Percentiles rank a stretch among this genome's conserved stretches.
Evolutionary conservation across 2,888 invertebrate genomes (phyloP).

Genomic region (Phortica okadai): DNA sequence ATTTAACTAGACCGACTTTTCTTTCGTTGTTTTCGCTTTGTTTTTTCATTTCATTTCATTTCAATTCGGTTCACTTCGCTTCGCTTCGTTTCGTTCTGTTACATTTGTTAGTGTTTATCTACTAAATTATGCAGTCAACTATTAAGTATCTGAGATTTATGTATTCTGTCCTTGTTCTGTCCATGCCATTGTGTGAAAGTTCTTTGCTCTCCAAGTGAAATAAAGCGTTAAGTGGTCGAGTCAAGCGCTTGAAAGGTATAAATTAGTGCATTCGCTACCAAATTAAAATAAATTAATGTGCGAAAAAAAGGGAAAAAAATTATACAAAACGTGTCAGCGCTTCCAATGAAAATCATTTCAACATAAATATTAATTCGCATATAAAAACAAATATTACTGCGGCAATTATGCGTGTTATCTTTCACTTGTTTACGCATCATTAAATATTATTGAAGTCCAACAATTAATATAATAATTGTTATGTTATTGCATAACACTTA

Average conservation of each 20-base stretch:
- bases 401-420: constrained; percentile 7
- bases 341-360: not conserved
- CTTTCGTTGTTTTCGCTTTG: not conserved
- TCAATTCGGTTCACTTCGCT: constrained; percentile 36
- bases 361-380: not conserved
- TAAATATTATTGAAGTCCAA: constrained; percentile 70
- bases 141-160: constrained; percentile 70
- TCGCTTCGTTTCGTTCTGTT: constrained; percentile 33
- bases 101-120: constrained; percentile 67
- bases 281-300: not conserved
- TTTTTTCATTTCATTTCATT: constrained; percentile 42
- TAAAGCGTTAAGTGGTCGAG: not conserved
- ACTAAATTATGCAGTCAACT: constrained; percentile 70
- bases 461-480: constrained; percentile 70
- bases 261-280: not conserved
- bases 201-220: constrained; percentile 30
- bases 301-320: not conserved
- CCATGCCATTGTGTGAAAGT: constrained; percentile 18
- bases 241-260: constrained; percentile 2
- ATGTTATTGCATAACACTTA: constrained; percentile 55
- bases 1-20: not conserved
- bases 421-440: constrained; percentile 67
- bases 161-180: constrained; percentile 1
- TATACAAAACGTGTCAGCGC: no score
- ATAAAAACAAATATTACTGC: constrained; percentile 8